Evolutionary conservation across 2,113 vertebrate genomes (phyloP), one percentile per base, ranked within the genome.

Genomic region (Columba livia): DNA sequence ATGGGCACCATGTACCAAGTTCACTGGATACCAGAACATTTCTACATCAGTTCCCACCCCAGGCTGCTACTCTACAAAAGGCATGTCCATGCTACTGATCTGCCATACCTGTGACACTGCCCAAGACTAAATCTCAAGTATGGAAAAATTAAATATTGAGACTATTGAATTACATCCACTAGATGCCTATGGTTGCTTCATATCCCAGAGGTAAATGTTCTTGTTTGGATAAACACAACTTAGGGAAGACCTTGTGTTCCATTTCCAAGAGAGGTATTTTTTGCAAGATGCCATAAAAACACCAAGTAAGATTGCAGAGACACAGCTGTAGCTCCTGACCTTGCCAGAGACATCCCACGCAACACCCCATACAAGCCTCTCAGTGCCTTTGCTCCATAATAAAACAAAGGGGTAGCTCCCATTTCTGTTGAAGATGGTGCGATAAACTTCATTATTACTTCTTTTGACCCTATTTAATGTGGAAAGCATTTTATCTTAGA

Each of bases 401-500:
- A 66, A 62, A 74, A 32, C 44, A 61, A 28, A 6, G 24, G 32
- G 4, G 0, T 6, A 17, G 64, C 58, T 54, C 34, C 79, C 34
- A 51, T n/a, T 56, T 58, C 54, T 54, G 40, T 61, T 57, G 58
- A 65, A 40, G 67, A 77, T 4, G 4, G 61, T 18, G 24, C 1
- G 12, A 78, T 66, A 40, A 92, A 85, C 54, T n/a, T 40, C 60
- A 47, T 34, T 8, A 75, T 79, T 54, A 13, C 58, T 47, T 40
- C 65, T 90, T 21, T 89, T 79, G 51, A 86, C 56, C 9, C 3
- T 23, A n/a, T 60, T 92, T 87, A 56, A 19, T 4, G 1, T 1
- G 3, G 73, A 85, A 89, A 72, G 80, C 77, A 47, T 92, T 96
- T 95, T 86, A 88, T 83, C 94, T 90, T 42, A 67, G 86, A 84